Base-by-base conservation (phyloP, 2,797 vertebrate species). In the Denticeps clupeoides region DNA sequence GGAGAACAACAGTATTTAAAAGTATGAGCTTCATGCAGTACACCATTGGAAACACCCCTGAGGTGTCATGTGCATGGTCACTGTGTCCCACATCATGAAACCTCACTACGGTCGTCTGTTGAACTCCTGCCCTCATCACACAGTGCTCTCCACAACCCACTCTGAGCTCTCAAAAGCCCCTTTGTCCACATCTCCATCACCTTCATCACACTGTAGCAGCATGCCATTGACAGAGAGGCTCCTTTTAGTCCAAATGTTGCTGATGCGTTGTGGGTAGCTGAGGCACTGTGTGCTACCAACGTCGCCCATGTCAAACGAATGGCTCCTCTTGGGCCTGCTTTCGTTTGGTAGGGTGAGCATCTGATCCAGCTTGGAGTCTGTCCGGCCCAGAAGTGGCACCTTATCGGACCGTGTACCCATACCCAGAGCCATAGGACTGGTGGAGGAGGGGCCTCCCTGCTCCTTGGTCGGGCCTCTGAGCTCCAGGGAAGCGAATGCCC, bases 221-320 rank as follows among this genome's bases (percentile, higher is more conserved):
- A 89, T 91, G 67, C 91, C 89, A 0, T 92, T 95, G 42, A 95
- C 88, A 0, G 92, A 96, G 53, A 93, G 82, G 75, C 92, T 96
- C 63, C 90, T 86, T 72, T 87, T 92, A 72, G 90, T 92, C 91
- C 91, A 94, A 75, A 95, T 88, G 49, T 84, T 88, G 41, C 87
- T 88, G 59, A 90, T 84, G 66, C 85, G 83, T 62, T 77, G 82
- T 7, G 89, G 87, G 56, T 87, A 89, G 85, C 63, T 84, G 84
- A 70, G 82, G 75, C 53, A 77, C 73, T 40, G 84, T 58, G 56
- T 51, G 1, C 49, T 47, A 0, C 58, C 55, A 3, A 86, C 85
- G 60, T 92, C 85, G 25, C 91, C 89, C 83, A 91, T 90, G 76
- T 96, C 91, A 15, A 96, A 93, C 40, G 91, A 94, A 73, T 90